phyloP scores from a whole-genome alignment of 2,113 vertebrate species.

The Climacteris rufus region DNA sequence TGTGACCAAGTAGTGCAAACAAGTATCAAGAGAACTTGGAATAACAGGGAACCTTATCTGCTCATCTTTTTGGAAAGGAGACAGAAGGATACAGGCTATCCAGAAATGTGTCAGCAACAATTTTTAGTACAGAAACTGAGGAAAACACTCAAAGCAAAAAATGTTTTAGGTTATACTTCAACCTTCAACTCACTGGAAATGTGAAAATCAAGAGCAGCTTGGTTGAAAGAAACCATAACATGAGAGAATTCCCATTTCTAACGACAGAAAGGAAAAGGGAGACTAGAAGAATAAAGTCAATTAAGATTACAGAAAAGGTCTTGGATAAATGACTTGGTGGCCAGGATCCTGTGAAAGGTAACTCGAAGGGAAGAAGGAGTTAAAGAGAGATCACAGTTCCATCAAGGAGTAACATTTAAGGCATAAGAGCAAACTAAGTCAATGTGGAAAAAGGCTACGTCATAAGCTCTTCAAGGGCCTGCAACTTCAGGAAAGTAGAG shows the following conservation, averaged over 20 bases:
- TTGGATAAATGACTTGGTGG: background rate
- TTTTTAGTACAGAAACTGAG: background rate
- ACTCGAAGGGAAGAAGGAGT: background rate
- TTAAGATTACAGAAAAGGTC: background rate
- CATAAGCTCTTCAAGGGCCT: background rate
- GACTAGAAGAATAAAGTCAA: background rate
- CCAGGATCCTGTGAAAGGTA: background rate
- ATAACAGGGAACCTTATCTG: background rate
- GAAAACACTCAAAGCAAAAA: background rate
- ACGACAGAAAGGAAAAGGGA: background rate
- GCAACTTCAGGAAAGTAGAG: background rate
- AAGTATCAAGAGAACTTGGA: background rate
- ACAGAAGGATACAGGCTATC: background rate
- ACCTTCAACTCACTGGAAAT: background rate
- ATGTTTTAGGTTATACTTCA: background rate
- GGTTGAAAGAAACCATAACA: background rate
- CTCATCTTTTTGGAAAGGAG: background rate
- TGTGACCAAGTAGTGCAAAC: background rate
- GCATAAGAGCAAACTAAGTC: background rate
- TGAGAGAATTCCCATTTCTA: background rate
- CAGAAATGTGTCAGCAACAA: background rate
- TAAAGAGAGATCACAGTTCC: background rate
- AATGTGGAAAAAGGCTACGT: background rate
- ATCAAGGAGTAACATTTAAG: background rate
- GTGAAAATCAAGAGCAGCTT: background rate